Evolutionary conservation across 1,140 invertebrate genomes (phyloP), one percentile per base, ranked within the genome.

Genomic region (Calliopsis andreniformis): DNA sequence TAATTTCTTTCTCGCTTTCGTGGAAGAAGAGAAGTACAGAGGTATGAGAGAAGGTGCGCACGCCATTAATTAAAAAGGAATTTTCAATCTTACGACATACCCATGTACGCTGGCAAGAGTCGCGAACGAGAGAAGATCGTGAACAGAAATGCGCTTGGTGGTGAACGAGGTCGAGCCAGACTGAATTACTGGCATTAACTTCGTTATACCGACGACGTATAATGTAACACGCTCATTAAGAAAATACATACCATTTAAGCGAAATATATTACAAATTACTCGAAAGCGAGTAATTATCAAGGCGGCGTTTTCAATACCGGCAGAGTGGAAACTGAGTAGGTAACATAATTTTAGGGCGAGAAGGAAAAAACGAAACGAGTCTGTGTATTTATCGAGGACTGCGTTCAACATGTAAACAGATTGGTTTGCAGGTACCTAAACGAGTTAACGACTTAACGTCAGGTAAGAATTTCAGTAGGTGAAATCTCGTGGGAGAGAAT

Each of bases 21-120:
- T 7, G 0, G 18, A n/a, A 8, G 2, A 43, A n/a, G 30, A 39
- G 61, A 61, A 61, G 61, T 35, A 49, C 25, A 5, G 12, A 0
- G 25, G 8, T 7, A 6, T 1, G 16, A 45, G 49, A 23, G 28
- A 55, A 55, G 23, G 25, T 16, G 28, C 16, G 20, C 43, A 67
- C 64, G 62, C 84, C 79, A 84, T 78, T 77, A 78, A 83, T 62
- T 83, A 87, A 87, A 89, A 88, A 87, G 86, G 86, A n/a, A 90
- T 90, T 91, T 89, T 84, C 82, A 86, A 86, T 90, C 88, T 88
- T 87, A 82, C 82, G 88, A 88, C 78, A 18, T 3, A 20, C 20
- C 72, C 80, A 76, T 67, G 70, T 56, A 82, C 84, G 85, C 85
- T 67, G 79, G 68, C 76, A n/a, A n/a, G n/a, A n/a, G 85, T 87